Evolutionary conservation across 2,888 invertebrate species (phyloP).

Genomic region (Acrobasis consociella): DNA sequence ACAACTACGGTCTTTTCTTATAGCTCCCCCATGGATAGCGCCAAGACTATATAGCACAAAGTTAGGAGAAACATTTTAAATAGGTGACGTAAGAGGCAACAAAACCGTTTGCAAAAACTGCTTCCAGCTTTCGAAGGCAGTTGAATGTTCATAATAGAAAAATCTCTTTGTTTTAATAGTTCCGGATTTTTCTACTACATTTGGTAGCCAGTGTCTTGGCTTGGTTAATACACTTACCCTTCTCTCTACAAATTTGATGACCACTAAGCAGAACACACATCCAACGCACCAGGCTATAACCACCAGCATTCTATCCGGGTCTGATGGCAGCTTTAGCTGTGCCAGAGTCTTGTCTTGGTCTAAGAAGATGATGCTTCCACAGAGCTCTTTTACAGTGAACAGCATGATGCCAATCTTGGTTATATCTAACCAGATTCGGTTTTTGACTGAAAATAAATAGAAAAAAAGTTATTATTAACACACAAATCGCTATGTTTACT

Average conservation of each 20-base stretch:
- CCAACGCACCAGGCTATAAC: slow-evolving; percentile 50
- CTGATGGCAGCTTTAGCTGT: slow-evolving; percentile 49
- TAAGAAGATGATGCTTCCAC: slow-evolving; percentile 64
- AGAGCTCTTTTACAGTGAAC: slow-evolving; percentile 50
- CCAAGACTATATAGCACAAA: no score
- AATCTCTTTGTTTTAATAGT: no score
- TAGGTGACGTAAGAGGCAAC: no score
- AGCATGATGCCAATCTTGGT: slow-evolving; percentile 58
- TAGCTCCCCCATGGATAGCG: no score
- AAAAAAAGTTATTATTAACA: background rate
- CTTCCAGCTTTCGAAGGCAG: no score
- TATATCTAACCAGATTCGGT: slow-evolving; percentile 61
- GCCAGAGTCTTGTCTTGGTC: slow-evolving; percentile 58
- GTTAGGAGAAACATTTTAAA: no score
- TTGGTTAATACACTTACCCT: slow-evolving; percentile 45
- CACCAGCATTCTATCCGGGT: slow-evolving; percentile 51
- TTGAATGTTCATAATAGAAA: no score
- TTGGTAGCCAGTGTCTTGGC: no score
- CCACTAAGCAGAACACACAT: slow-evolving; percentile 32
- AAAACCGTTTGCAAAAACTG: no score
- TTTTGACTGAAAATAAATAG: slow-evolving; percentile 51
- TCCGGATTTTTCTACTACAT: no score
- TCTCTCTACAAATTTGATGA: slow-evolving; percentile 51
- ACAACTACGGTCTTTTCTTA: no score
- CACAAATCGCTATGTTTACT: no score